Conservation (phyloP, 2,888 invertebrate species). For the Lepidochitona cinerea region DNA sequence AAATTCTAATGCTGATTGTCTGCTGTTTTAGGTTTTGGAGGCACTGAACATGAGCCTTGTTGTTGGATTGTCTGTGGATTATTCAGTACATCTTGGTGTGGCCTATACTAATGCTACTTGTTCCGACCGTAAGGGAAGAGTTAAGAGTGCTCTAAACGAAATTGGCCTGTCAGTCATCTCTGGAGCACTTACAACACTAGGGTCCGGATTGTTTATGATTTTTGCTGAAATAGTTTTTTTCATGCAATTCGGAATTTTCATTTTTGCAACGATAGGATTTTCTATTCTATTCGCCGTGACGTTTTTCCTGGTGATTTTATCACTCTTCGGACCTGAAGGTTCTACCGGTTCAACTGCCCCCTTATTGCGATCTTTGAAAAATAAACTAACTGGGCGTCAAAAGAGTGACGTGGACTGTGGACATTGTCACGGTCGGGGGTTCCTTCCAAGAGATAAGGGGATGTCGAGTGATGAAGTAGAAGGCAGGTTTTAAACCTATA, state of each 20-base stretch:
- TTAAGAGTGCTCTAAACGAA: constrained; percentile 44
- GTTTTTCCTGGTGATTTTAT: constrained; percentile 47
- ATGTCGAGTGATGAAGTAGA: too few relatives aligned
- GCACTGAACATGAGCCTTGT: constrained; percentile 55
- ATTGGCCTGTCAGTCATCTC: constrained; percentile 57
- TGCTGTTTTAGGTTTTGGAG: constrained; percentile 41
- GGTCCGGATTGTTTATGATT: constrained; percentile 53
- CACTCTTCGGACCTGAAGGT: constrained; percentile 51
- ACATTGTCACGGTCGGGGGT: not conserved
- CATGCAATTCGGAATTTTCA: constrained; percentile 56
- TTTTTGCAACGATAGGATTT: constrained; percentile 51
- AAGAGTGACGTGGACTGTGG: not conserved
- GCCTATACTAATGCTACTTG: constrained; percentile 45
- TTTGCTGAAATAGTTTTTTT: constrained; percentile 55
- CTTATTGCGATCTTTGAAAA: not conserved
- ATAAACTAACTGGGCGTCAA: not conserved
- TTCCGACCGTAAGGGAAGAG: constrained; percentile 38
- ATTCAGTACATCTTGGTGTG: constrained; percentile 58
- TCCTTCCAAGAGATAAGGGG: not conserved
- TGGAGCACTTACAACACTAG: constrained; percentile 57
- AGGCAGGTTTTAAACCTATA: too few relatives aligned
- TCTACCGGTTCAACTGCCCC: constrained; percentile 34
- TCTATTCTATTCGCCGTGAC: constrained; percentile 50
- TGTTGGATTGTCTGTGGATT: constrained; percentile 57
- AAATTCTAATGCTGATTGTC: not conserved